Percentiles rank a stretch among this genome's conserved stretches.
These are phyloP conservation scores for Colostygia pectinataria DNA, from an alignment of 2,888 invertebrate genomes.

Conservation along the genomic window DNA sequence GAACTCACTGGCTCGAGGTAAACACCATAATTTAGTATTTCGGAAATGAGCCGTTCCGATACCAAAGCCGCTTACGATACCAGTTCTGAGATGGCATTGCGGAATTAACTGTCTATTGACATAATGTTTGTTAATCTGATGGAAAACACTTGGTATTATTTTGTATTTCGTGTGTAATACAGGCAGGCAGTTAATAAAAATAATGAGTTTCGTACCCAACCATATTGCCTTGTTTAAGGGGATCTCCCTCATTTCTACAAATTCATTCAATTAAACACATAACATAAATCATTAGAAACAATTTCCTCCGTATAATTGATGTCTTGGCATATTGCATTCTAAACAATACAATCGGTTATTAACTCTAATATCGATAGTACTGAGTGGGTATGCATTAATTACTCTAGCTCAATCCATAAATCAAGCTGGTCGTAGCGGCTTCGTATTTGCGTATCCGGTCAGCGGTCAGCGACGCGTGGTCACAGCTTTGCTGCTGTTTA, in stretches of 20 bases:
- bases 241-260: no score
- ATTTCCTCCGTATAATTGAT: slow-evolving; percentile 11
- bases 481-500: slow-evolving; percentile 39
- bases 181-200: no score
- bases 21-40: slow-evolving; percentile 30
- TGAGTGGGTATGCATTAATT: slow-evolving; percentile 24
- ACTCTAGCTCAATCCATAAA: slow-evolving; percentile 27
- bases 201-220: no score
- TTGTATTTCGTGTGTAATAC: no score
- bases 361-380: slow-evolving; percentile 21
- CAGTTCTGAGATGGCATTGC: not conserved
- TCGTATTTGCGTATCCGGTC: slow-evolving; percentile 25
- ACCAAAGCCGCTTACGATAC: slow-evolving; percentile 17
- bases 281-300: not conserved
- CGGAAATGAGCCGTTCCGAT: slow-evolving; percentile 17
- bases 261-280: no score
- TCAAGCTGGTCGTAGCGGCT: slow-evolving; percentile 16
- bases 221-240: no score
- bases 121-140: not conserved
- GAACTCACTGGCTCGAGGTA: slow-evolving; percentile 20
- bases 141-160: not conserved
- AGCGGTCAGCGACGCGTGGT: slow-evolving; percentile 1
- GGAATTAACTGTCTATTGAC: not conserved
- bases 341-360: slow-evolving; percentile 14
- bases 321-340: slow-evolving; percentile 10